Evolutionary conservation across 2,113 vertebrate genomes (phyloP).

Genomic region (Saguinus midas): DNA sequence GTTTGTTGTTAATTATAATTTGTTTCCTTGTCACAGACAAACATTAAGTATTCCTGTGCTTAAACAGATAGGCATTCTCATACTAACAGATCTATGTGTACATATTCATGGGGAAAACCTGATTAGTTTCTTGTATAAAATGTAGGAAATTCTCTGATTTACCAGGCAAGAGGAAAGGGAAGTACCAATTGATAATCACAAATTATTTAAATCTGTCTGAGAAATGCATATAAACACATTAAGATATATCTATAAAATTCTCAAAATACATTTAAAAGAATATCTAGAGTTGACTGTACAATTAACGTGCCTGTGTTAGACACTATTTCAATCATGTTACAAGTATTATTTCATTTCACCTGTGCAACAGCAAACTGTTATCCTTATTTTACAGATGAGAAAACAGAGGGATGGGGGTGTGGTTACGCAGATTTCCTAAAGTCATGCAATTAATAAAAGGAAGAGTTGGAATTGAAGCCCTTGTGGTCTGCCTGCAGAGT

Average conservation of each 20-base stretch:
- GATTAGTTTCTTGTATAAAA: conserved; percentile 12
- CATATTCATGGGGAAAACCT: neutral
- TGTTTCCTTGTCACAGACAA: neutral
- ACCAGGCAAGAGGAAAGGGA: neutral
- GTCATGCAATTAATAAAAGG: neutral
- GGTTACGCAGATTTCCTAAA: neutral
- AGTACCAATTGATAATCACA: neutral
- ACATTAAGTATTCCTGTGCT: neutral
- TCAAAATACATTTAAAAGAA: neutral
- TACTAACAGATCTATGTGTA: neutral
- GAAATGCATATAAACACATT: conserved; percentile 4
- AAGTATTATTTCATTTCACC: conserved; percentile 8
- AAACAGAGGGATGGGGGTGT: neutral
- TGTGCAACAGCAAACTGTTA: neutral
- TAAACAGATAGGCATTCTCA: neutral
- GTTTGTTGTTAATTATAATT: neutral
- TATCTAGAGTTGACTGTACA: neutral
- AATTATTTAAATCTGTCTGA: conserved; percentile 44
- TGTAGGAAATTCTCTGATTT: neutral
- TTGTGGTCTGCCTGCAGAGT: neutral
- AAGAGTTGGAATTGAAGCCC: neutral
- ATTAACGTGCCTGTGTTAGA: neutral
- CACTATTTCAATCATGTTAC: neutral
- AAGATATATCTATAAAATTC: neutral
- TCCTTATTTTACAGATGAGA: neutral